Base-by-base conservation (phyloP, 2,888 invertebrate species). In the Cancer borealis region DNA sequence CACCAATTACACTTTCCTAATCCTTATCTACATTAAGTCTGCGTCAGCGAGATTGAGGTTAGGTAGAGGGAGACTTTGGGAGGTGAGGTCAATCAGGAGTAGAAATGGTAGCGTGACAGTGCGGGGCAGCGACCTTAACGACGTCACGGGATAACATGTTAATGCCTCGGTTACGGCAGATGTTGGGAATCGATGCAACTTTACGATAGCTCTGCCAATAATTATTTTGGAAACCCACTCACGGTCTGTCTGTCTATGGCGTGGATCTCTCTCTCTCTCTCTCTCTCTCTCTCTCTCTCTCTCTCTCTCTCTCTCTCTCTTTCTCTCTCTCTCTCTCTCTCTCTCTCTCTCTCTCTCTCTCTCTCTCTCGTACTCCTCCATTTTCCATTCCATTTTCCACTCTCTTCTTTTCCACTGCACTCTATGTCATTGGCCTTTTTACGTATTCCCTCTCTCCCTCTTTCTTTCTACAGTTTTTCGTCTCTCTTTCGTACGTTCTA, bases 121-220 rank as follows among this genome's bases (percentile, higher is more conserved):
- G 79, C 30, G 79, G 79, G 30, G 12, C 26, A 21, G 26, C 66
- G 26, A 5, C 45, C 73, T 39, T 73, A 91, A 91, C 73, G 46
- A 10, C 73, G 91, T 91, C 91, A 91, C 73, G 91, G 73, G 91
- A 73, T 91, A 91, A 91, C 91, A 73, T 46, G n/a, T n/a, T 91
- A 91, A 91, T 91, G 73, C 54, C 88, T 54, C 87, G 5, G 45
- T 26, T 30, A n/a, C 88, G 92, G 45, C 92, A 92, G 88, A 92
- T 92, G 92, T 87, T n/a, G 54, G 60, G 39, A 92, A 92, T 92
- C 88, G 92, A 92, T 92, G 92, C 17, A 39, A 92, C 54, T 92
- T 88, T 92, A 88, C 92, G 92, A 88, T 47, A 84, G 45, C 49
- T 92, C 17, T 14, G 54, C 45, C 88, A 88, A 92, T 92, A 88